phyloP scores from a whole-genome alignment of 2,797 vertebrate genomes.

The Microctenopoma stevenorrisi region DNA sequence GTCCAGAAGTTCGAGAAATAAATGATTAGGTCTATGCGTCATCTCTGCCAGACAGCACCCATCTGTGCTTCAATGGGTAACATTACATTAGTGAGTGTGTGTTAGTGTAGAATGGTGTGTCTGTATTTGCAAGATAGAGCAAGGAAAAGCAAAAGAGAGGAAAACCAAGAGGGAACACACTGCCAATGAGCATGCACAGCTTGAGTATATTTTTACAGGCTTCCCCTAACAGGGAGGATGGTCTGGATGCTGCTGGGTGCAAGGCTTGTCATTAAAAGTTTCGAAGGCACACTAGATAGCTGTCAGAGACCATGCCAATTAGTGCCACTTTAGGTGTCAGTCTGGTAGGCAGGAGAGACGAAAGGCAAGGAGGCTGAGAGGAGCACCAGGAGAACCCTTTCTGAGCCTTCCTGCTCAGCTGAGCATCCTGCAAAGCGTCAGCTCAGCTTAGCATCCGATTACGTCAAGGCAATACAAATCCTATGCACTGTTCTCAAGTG shows the following conservation, averaged over 20 bases:
- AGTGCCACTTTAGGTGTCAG: conserved; percentile 84
- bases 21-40: conserved; percentile 67
- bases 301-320: conserved; percentile 84
- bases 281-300: conserved; percentile 73
- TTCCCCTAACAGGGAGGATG: conserved; percentile 58
- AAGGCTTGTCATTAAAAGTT: conserved; percentile 82
- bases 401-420: conserved; percentile 70
- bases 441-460: conserved; percentile 31
- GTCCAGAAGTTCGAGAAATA: conserved; percentile 59
- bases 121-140: conserved; percentile 52
- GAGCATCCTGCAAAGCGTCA: conserved; percentile 61
- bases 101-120: conserved; percentile 51
- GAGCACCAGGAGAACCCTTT: conserved; percentile 68
- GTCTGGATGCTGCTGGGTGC: conserved; percentile 70
- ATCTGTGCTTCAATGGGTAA: conserved; percentile 66
- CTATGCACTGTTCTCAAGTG: conserved; percentile 3
- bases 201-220: conserved; percentile 71
- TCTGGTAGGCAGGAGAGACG: conserved; percentile 70
- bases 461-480: conserved; percentile 19
- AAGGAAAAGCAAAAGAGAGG: conserved; percentile 31
- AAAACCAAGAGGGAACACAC: conserved; percentile 49
- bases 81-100: conserved; percentile 50
- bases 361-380: conserved; percentile 59
- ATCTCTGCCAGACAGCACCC: conserved; percentile 72
- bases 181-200: conserved; percentile 66